Evolutionary conservation across 2,113 vertebrate genomes (phyloP).

Genomic region (Tiliqua scincoides): DNA sequence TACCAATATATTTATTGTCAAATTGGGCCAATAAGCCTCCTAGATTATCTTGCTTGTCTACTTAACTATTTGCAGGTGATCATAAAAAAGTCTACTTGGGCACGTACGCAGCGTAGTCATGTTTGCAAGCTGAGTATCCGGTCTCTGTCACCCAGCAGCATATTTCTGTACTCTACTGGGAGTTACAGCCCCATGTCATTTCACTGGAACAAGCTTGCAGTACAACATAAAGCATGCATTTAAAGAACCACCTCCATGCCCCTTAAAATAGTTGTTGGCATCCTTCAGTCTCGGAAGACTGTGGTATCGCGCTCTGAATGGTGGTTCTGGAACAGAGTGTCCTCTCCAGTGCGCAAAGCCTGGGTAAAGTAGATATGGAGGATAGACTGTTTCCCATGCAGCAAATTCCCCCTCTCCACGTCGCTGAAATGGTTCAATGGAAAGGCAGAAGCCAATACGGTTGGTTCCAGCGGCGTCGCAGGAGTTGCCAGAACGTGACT

Average conservation of each 20-base stretch:
- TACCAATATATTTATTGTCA: not conserved
- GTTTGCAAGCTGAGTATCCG: not conserved
- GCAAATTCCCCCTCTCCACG: too few relatives aligned
- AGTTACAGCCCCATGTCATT: slow-evolving; percentile 15
- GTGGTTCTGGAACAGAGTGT: too few relatives aligned
- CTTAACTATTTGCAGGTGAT: slow-evolving; percentile 18
- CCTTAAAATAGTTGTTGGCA: too few relatives aligned
- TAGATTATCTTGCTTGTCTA: slow-evolving; percentile 1
- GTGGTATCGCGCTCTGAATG: too few relatives aligned
- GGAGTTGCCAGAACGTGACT: too few relatives aligned
- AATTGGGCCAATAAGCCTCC: not conserved
- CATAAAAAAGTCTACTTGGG: slow-evolving; percentile 6
- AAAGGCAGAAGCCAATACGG: too few relatives aligned
- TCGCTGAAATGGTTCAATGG: too few relatives aligned
- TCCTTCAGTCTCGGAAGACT: too few relatives aligned
- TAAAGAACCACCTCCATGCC: not conserved
- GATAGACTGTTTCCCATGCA: too few relatives aligned
- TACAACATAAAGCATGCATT: not conserved
- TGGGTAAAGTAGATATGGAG: too few relatives aligned
- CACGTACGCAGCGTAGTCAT: slow-evolving; percentile 18
- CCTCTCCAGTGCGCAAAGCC: too few relatives aligned
- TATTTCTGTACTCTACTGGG: not conserved
- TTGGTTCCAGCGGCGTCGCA: too few relatives aligned
- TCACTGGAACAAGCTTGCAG: not conserved
- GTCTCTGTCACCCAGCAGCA: not conserved